Evolutionary conservation across 2,888 invertebrate genomes (phyloP), one percentile per base, ranked within the genome.

Genomic region (Andrena minutula): DNA sequence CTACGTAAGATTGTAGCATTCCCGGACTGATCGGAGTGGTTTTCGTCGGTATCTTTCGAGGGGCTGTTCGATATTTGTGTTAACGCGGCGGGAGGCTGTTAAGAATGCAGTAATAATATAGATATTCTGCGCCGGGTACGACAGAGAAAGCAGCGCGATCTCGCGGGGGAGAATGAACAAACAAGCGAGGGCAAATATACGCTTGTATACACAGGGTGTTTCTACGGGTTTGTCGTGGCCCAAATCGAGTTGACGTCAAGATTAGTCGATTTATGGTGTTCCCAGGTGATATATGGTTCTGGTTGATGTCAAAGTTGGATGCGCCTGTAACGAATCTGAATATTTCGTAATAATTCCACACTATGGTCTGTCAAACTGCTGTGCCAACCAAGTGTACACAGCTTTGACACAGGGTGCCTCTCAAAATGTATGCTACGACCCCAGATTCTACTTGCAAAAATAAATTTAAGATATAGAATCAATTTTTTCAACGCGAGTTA

Each of bases 161-260:
- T 28, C 20, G 32, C 51, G n/a, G 51, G 32, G n/a, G 23, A 66
- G 16, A 23, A 64, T 12, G 32, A 10, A 23, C 65, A 51, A 72
- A 72, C 61, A 47, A 60, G 26, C 51, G 51, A 23, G 35, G 12
- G 35, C 35, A 73, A 68, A 74, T 60, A 60, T 47, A 60, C 41
- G 69, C 3, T 32, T 32, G 47, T 61, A 23, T 12, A 8, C 65
- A 23, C 8, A n/a, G 58, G 6, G 35, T 51, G 49, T 60, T 75
- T 75, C 35, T 26, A 28, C 35, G 12, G 56, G 26, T 28, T 41
- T 58, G 64, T 64, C 47, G 16, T 20, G 32, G 16, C 60, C 7
- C 16, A 58, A 35, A 75, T 66, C 28, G 76, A 75, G 76, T 30
- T n/a, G 65, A 65, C 76, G 58, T 66, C 60, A 28, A 77, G 66